Evolutionary conservation across 2,888 invertebrate species (phyloP).

Genomic region (Coelopa pilipes): DNA sequence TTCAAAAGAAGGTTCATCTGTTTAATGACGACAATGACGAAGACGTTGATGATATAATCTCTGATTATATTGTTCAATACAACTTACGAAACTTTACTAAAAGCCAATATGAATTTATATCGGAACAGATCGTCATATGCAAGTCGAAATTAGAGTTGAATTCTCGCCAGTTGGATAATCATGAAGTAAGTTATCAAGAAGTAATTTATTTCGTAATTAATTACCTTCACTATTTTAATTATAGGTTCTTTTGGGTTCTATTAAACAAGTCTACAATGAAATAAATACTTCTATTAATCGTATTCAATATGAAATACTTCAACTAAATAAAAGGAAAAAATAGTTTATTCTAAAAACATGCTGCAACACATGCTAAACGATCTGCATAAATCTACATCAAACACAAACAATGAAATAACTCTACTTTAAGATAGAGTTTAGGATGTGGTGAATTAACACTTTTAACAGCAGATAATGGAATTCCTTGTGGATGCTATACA

Average conservation of each 20-base stretch:
- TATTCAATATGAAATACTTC: slow-evolving; percentile 60
- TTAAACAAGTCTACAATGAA: slow-evolving; percentile 60
- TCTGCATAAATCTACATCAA: too few relatives aligned
- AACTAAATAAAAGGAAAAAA: slow-evolving; percentile 63
- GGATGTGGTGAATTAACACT: slow-evolving; percentile 43
- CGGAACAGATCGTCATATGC: slow-evolving; percentile 56
- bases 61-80: slow-evolving; percentile 61
- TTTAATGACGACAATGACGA: slow-evolving; percentile 54
- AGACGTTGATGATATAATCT: slow-evolving; percentile 56
- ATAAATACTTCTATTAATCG: slow-evolving; percentile 59
- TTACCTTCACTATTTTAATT: slow-evolving; percentile 18
- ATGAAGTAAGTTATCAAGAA: slow-evolving; percentile 48
- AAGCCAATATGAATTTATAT: slow-evolving; percentile 57
- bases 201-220: slow-evolving; percentile 59
- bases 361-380: slow-evolving; percentile 54
- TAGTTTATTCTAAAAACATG: slow-evolving; percentile 61
- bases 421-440: slow-evolving; percentile 45
- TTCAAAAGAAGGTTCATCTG: slow-evolving; percentile 57
- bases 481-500: slow-evolving; percentile 39
- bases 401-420: too few relatives aligned
- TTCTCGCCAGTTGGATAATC: slow-evolving; percentile 56
- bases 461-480: too few relatives aligned
- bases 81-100: slow-evolving; percentile 56
- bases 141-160: slow-evolving; percentile 53
- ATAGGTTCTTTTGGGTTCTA: slow-evolving; percentile 55